These are phyloP conservation scores for Dicrurus megarhynchus DNA, from an alignment of 2,113 vertebrate genomes.

Conservation along the genomic window DNA sequence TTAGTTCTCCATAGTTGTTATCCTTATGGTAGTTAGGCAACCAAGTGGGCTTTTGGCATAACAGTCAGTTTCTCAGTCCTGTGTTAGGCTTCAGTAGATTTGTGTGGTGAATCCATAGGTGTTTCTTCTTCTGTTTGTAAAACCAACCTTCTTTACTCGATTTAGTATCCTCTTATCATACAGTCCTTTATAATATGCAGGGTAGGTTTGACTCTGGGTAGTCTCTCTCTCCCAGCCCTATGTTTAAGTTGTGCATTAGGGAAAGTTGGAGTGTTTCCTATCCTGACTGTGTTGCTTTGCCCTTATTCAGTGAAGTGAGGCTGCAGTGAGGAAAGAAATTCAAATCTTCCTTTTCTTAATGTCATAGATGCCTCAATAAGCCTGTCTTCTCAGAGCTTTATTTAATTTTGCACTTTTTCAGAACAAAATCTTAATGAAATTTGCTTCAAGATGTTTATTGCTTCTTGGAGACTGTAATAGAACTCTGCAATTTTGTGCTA, in stretches of 20 bases:
- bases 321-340: neutral
- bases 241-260: neutral
- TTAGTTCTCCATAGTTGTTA: neutral
- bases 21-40: neutral
- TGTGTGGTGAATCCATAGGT: neutral
- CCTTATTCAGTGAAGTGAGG: neutral
- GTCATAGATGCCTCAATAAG: neutral
- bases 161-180: neutral
- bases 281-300: neutral
- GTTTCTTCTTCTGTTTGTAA: neutral
- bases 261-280: neutral
- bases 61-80: neutral
- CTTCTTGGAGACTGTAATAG: neutral
- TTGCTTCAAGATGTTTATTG: neutral
- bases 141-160: neutral
- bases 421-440: neutral
- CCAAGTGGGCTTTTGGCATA: neutral
- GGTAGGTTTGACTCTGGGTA: neutral
- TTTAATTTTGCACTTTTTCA: neutral
- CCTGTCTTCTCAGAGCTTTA: neutral
- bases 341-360: neutral
- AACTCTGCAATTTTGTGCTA: neutral
- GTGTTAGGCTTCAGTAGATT: neutral
- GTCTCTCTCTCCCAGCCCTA: neutral
- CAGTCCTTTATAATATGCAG: neutral